Conservation (phyloP, 2,888 invertebrate genomes). For the Conchocele bisecta region DNA sequence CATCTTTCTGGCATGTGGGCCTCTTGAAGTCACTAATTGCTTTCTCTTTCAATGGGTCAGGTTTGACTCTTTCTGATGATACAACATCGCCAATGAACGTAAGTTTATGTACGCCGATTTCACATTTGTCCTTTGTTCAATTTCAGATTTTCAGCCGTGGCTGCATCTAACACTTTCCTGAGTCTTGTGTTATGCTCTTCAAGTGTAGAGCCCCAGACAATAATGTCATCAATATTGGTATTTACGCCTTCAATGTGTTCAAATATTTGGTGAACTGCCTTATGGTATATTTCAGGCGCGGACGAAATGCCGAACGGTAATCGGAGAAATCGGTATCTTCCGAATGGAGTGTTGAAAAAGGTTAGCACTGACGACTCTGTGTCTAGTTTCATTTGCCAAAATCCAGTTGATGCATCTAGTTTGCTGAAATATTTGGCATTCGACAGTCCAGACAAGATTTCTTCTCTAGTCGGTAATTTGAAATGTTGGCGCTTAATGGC, state of each 20-base stretch:
- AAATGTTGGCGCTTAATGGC: too few relatives aligned
- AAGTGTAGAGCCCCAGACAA: conserved; percentile 32
- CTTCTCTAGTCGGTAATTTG: too few relatives aligned
- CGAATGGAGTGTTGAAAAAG: conserved; percentile 53
- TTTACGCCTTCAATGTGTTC: conserved; percentile 10
- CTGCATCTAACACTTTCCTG: conserved; percentile 18
- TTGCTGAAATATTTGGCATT: conserved; percentile 49
- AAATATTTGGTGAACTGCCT: conserved; percentile 7
- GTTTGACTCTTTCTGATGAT: conserved; percentile 23
- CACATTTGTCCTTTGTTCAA: conserved; percentile 35
- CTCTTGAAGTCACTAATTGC: conserved; percentile 16
- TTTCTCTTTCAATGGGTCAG: conserved; percentile 13
- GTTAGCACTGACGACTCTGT: conserved; percentile 39
- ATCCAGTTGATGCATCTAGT: conserved; percentile 51
- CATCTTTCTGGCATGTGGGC: conserved; percentile 10
- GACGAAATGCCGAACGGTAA: conserved; percentile 50
- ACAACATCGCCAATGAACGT: conserved; percentile 33
- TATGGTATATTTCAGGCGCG: conserved; percentile 37
- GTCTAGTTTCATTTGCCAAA: conserved; percentile 55
- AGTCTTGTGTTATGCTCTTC: conserved; percentile 40
- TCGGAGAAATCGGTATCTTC: conserved; percentile 41
- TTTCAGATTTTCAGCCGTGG: conserved; percentile 27
- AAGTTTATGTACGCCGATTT: conserved; percentile 17
- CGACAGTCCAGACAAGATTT: conserved; percentile 38
- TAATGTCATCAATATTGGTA: conserved; percentile 38